A percentile compares a stretch with the other conserved stretches of the same genome.
phyloP scores from a whole-genome alignment of 1,140 invertebrate genomes.

The Camponotus pennsylvanicus region DNA sequence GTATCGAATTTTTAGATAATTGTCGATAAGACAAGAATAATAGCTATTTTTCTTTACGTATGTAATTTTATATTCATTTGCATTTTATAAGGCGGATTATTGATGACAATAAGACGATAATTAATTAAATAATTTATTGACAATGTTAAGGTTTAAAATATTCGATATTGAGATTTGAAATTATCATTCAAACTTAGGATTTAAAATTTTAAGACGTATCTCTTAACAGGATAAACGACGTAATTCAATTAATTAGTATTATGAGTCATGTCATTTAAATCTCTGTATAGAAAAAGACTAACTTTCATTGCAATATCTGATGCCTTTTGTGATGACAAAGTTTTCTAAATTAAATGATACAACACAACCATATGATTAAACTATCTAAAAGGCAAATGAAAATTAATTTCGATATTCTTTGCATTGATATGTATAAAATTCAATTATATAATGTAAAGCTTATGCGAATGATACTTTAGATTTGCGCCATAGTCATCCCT shows the following conservation, averaged over 20 bases:
- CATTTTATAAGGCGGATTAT: not conserved
- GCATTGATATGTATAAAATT: not conserved
- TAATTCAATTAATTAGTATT: constrained; percentile 71
- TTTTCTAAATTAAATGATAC: not conserved
- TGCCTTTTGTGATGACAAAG: not conserved
- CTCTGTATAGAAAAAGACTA: constrained; percentile 47
- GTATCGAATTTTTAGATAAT: not conserved
- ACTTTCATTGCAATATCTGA: not conserved
- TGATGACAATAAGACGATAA: no score
- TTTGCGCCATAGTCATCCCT: not conserved
- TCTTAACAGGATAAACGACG: constrained; percentile 56
- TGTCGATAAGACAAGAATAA: not conserved
- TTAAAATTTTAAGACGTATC: constrained; percentile 69
- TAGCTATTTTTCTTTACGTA: constrained; percentile 8
- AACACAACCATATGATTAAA: not conserved
- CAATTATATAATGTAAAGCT: not conserved
- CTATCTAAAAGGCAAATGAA: not conserved
- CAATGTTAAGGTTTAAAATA: not conserved
- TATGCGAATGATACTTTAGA: not conserved
- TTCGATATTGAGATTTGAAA: constrained; percentile 15
- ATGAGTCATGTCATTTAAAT: constrained; percentile 48
- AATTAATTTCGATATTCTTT: not conserved
- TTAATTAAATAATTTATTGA: not conserved
- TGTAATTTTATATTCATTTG: not conserved
- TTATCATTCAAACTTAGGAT: constrained; percentile 7